Conservation (phyloP, 2,113 vertebrate species). For the Tauraco erythrolophus region DNA sequence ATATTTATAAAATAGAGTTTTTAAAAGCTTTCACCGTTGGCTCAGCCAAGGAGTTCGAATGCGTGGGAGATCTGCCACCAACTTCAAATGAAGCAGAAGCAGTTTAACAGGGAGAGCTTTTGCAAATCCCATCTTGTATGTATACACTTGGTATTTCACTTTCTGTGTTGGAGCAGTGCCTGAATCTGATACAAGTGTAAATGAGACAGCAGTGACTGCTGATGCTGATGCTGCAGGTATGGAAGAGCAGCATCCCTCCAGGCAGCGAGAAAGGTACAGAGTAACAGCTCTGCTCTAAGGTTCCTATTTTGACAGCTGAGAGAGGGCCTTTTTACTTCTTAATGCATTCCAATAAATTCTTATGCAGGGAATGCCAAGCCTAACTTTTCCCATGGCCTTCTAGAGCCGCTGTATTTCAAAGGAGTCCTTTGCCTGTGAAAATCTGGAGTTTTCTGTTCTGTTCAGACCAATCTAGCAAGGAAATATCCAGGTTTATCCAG, state of each 20-base stretch:
- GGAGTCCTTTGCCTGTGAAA: background rate
- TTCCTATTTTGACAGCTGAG: background rate
- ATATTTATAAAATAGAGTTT: background rate
- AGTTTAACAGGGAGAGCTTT: background rate
- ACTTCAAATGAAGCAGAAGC: background rate
- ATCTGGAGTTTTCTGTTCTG: background rate
- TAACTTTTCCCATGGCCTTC: background rate
- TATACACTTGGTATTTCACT: background rate
- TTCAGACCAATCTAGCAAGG: background rate
- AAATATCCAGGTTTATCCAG: background rate
- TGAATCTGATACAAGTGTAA: background rate
- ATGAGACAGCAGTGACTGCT: background rate
- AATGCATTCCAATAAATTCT: background rate
- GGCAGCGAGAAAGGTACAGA: background rate
- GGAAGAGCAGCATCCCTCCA: background rate
- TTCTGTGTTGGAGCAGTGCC: background rate
- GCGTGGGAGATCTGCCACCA: background rate
- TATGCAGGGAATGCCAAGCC: background rate
- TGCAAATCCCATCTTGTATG: background rate
- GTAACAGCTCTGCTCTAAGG: background rate
- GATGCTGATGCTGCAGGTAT: background rate
- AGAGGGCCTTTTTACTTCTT: background rate
- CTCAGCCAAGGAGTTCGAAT: background rate
- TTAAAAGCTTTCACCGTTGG: background rate
- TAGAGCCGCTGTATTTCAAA: background rate